These are phyloP conservation scores for Calameuta filiformis DNA, from an alignment of 2,888 invertebrate species.

Conservation along the genomic window DNA sequence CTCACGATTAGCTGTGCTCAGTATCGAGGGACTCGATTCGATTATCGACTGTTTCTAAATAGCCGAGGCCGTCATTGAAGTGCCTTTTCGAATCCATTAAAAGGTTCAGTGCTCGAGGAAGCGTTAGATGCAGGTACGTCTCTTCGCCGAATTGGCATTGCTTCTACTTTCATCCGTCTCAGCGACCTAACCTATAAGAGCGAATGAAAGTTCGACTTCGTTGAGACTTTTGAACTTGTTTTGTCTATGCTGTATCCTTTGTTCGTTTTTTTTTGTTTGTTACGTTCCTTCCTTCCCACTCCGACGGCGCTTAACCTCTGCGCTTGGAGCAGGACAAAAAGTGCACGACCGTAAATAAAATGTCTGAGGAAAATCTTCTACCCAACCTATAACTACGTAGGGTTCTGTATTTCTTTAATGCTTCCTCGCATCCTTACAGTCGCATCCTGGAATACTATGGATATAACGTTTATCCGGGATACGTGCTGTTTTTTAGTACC, in stretches of 20 bases:
- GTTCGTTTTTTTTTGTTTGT: neutral
- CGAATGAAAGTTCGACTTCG: neutral
- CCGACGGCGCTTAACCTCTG: slow-evolving; percentile 21
- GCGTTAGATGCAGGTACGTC: slow-evolving; percentile 2
- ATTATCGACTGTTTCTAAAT: slow-evolving; percentile 23
- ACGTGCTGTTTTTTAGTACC: neutral
- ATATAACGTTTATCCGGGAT: neutral
- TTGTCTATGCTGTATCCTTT: neutral
- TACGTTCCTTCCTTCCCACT: slow-evolving; percentile 7
- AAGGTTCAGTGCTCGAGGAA: slow-evolving; percentile 29
- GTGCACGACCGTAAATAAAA: neutral
- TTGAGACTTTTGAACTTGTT: neutral
- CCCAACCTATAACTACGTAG: neutral
- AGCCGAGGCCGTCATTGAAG: slow-evolving; percentile 17
- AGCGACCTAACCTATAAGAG: neutral
- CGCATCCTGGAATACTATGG: neutral
- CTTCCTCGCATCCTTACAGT: neutral
- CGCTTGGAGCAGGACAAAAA: neutral
- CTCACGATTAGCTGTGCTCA: neutral
- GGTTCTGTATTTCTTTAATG: neutral
- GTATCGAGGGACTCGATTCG: neutral
- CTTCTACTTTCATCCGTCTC: slow-evolving; percentile 6
- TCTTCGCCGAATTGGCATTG: neutral
- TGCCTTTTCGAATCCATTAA: slow-evolving; percentile 45
- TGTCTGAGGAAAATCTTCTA: neutral